Evolutionary conservation across 2,113 vertebrate species (phyloP), one percentile per base, ranked within the genome.

Genomic region (Tringa solitaria): DNA sequence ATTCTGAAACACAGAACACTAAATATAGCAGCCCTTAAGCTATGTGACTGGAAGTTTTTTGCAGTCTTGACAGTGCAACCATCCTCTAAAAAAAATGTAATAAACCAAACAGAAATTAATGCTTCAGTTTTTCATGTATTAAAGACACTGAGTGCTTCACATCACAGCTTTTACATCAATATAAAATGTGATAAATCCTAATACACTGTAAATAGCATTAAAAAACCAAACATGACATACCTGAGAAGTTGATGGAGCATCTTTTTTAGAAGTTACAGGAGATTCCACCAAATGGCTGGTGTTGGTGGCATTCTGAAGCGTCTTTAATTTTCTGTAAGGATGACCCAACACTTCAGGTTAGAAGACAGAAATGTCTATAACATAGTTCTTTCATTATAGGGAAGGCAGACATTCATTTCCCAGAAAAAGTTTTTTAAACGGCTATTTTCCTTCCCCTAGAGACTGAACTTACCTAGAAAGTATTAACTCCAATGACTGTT

Each of bases 391-490:
- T 54, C 26, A 67, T 61, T 63, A 70, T 5, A 72, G 54, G 46
- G n/a, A 72, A 82, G 59, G 54, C 50, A 77, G 14, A 46, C 10
- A 33, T 30, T 76, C 2, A 64, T 54, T 61, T 81, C 35, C n/a
- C 59, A 73, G n/a, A 15, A 41, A 73, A 75, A 60, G 75, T 33
- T 41, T 83, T 57, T 73, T 69, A 79, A 61, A 87, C 39, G 51
- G 20, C 27, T 82, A 28, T 33, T 61, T 88, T 84, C 45, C 41
- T 80, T 84, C 57, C 35, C 61, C 93, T 75, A 64, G 77, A 86
- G 65, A 87, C 39, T 48, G 43, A 91, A 96, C 91, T 87, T 98
- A 99, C 99, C 98, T 98, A 89, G 98, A 96, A 51, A 99, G 96
- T 89, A 98, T 97, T 70, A 98, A 92, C 70, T 99, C 98, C 91